phyloP scores from a whole-genome alignment of 2,888 invertebrate species.

The Poecilobothrus nobilitatus region DNA sequence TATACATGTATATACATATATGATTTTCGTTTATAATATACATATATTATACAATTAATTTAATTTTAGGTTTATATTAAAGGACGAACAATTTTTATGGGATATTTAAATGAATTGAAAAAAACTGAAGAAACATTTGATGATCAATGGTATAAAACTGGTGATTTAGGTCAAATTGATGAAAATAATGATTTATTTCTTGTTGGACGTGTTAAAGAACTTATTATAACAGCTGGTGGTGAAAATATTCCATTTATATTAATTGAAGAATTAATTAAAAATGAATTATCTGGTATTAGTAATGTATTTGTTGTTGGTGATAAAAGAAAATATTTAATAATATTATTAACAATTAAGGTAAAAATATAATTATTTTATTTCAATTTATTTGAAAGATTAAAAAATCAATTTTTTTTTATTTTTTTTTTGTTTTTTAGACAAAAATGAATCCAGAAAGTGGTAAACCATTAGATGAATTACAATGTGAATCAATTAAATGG shows the following conservation, averaged over 20 bases:
- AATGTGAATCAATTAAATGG: slow-evolving; percentile 60
- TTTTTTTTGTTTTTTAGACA: no score
- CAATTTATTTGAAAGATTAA: background rate
- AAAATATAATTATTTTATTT: background rate
- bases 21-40: no score
- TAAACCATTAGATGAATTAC: slow-evolving; percentile 60
- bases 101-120: slow-evolving; percentile 62
- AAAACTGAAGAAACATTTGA: slow-evolving; percentile 68
- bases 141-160: slow-evolving; percentile 68
- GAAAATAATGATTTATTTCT: slow-evolving; percentile 60
- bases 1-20: no score
- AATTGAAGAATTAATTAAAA: slow-evolving; percentile 70
- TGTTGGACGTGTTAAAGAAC: slow-evolving; percentile 68
- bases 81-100: slow-evolving; percentile 83
- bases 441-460: slow-evolving; percentile 62
- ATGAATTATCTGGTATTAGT: slow-evolving; percentile 64
- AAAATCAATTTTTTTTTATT: background rate
- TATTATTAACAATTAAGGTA: slow-evolving; percentile 76
- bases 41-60: no score
- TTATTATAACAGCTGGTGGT: slow-evolving; percentile 90
- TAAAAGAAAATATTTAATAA: slow-evolving; percentile 71
- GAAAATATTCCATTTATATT: slow-evolving; percentile 83
- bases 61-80: slow-evolving; percentile 52
- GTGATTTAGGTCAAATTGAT: slow-evolving; percentile 75
- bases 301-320: slow-evolving; percentile 85